phyloP scores from a whole-genome alignment of 2,888 invertebrate species.

The Drosophila fulvimacula region DNA sequence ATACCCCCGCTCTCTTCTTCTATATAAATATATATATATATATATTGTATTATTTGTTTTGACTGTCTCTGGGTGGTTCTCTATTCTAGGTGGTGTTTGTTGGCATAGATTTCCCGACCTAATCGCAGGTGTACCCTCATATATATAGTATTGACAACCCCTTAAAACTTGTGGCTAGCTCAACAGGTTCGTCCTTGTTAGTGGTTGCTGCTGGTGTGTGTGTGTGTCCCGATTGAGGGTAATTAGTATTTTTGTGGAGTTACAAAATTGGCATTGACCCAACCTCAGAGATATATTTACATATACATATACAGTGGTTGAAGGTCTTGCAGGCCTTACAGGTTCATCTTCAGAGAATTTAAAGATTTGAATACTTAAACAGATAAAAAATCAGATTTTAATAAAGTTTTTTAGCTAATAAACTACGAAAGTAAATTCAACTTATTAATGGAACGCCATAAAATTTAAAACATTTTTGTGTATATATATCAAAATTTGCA shows the following conservation, averaged over 20 bases:
- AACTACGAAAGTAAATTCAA: background rate
- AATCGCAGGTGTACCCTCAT: constrained; percentile 50
- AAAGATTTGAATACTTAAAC: background rate
- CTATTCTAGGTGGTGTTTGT: constrained; percentile 52
- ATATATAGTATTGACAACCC: constrained; percentile 50
- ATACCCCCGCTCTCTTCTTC: constrained; percentile 60
- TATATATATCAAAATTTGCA: background rate
- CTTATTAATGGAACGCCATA: background rate
- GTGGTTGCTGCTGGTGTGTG: constrained; percentile 49
- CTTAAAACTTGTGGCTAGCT: constrained; percentile 46
- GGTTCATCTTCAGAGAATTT: constrained; percentile 30
- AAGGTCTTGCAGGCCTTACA: constrained; percentile 55
- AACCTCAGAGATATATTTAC: constrained; percentile 31
- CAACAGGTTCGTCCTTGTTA: constrained; percentile 61
- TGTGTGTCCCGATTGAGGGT: constrained; percentile 46
- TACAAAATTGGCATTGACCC: constrained; percentile 59
- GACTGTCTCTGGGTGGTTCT: constrained; percentile 34
- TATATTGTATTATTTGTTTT: constrained; percentile 46
- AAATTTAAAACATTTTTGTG: background rate
- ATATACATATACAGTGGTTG: constrained; percentile 32
- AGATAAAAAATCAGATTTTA: background rate
- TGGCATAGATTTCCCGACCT: constrained; percentile 57
- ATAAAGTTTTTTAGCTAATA: background rate
- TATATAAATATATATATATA: constrained; percentile 19
- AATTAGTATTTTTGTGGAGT: constrained; percentile 59